Base-by-base conservation (phyloP, 2,888 invertebrate species). In the Alsophila aescularia region DNA sequence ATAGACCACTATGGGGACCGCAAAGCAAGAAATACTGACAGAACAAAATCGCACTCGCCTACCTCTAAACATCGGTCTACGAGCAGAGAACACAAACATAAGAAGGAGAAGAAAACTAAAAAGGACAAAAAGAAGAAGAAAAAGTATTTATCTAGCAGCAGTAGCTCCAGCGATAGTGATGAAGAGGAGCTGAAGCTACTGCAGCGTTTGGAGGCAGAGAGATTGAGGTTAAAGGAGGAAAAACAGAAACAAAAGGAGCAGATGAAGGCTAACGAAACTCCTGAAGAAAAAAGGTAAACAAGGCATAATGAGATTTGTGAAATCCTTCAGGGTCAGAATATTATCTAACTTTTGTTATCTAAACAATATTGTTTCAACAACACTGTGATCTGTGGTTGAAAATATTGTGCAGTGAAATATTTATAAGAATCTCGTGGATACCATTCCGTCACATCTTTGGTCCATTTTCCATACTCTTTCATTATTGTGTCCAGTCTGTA, bases 211-310 rank as follows among this genome's bases (percentile, higher is more conserved):
- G 95, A 96, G 72, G 93, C 94, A 0, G 96, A 96, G 69, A 87
- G 96, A 0, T 67, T 94, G 12, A 92, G 93, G 44, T 90, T 94
- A 32, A 85, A 93, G 7, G 93, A 95, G 21, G 95, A 96, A 40
- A 93, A 93, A 47, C 93, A 92, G 55, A 93, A 93, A 1, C 92
- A 94, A 52, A 97, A 97, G 69, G 96, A 96, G 67, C 72, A 94
- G 47, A 77, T 95, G 76, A 99, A 99, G 84, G 95, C 96, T 0
- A 95, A 95, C 49, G 99, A 99, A 90, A 98, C 98, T 0, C 97
- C 99, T 0, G 99, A 98, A 82, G 98, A 99, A 79, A 99, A 99
- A 79, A 92, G 93, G 92, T 90, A 32, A n/a, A n/a, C n/a, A n/a
- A n/a, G n/a, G n/a, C n/a, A n/a, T n/a, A n/a, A n/a, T n/a, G n/a